Percentiles rank a stretch among this genome's conserved stretches.
Conservation (phyloP, 2,113 vertebrate genomes). For the Pleuronectes platessa region DNA sequence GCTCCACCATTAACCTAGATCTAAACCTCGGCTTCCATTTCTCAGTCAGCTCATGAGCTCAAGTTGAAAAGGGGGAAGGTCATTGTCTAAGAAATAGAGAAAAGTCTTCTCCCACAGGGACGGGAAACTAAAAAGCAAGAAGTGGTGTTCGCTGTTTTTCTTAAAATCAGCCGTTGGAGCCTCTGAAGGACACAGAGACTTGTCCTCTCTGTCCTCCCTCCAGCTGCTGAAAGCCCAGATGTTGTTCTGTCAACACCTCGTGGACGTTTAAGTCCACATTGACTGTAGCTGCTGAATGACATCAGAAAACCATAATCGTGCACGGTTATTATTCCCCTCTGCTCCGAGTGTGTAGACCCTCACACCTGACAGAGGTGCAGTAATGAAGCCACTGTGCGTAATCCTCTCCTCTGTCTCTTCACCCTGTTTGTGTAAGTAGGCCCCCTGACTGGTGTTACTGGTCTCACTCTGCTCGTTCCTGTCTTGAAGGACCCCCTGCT, state of each 20-base stretch:
- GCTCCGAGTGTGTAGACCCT: neutral
- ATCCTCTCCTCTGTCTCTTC: neutral
- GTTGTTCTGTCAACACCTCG: neutral
- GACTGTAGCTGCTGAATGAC: neutral
- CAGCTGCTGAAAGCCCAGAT: no score
- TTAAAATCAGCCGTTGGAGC: neutral
- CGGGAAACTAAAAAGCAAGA: neutral
- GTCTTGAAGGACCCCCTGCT: conserved; percentile 14
- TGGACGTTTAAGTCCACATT: neutral
- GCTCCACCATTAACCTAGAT: neutral
- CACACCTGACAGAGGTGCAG: neutral
- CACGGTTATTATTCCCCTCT: neutral
- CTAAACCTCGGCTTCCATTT: neutral
- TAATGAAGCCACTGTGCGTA: conserved; percentile 3
- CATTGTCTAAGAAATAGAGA: neutral
- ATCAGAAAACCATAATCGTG: no score
- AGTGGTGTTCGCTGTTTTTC: neutral
- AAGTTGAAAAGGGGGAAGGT: neutral
- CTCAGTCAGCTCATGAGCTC: neutral
- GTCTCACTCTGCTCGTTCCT: conserved; percentile 28
- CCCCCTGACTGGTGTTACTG: conserved; percentile 11
- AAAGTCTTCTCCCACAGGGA: neutral
- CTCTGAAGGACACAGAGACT: neutral
- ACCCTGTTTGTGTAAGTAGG: neutral
- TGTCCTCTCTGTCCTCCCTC: neutral